Percentiles rank a stretch among this genome's conserved stretches.
Conservation (phyloP, 2,888 invertebrate genomes). For the Acleris sparsana region DNA sequence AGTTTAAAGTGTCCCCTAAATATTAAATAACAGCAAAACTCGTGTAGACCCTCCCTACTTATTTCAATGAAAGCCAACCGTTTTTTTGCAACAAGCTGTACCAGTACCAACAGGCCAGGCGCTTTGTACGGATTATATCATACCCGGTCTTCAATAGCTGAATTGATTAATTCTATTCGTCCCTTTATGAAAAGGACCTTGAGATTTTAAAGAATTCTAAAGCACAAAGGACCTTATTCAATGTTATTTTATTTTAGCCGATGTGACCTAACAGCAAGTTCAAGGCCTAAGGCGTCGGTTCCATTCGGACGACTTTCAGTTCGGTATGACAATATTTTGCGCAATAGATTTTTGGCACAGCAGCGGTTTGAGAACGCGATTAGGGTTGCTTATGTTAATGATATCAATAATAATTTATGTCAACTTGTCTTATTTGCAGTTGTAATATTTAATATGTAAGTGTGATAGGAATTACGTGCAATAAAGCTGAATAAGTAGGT, state of each 20-base stretch:
- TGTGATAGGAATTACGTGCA: too few species aligned
- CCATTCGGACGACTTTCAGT: conserved; percentile 36
- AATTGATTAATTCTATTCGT: conserved; percentile 56
- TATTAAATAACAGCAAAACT: not conserved
- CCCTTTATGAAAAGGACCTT: conserved; percentile 66
- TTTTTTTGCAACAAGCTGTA: conserved; percentile 20
- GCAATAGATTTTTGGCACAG: too few species aligned
- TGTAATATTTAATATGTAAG: too few species aligned
- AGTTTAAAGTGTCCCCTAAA: not conserved
- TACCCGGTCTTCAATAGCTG: conserved; percentile 43
- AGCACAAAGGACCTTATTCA: conserved; percentile 69
- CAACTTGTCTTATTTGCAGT: too few species aligned
- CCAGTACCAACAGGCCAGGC: conserved; percentile 14
- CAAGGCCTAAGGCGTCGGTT: conserved; percentile 70
- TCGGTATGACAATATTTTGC: not conserved
- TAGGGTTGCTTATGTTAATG: too few species aligned
- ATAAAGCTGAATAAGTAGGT: too few species aligned
- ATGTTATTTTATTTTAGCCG: conserved; percentile 59
- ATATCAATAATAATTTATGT: too few species aligned
- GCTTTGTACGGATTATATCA: conserved; percentile 58
- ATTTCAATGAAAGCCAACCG: not conserved
- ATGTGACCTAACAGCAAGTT: conserved; percentile 72
- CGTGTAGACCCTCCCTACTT: not conserved
- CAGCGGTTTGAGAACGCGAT: too few species aligned
- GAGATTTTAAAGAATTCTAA: conserved; percentile 65